Evolutionary conservation across 2,113 vertebrate species (phyloP).

Genomic region (Spheniscus mendiculus): DNA sequence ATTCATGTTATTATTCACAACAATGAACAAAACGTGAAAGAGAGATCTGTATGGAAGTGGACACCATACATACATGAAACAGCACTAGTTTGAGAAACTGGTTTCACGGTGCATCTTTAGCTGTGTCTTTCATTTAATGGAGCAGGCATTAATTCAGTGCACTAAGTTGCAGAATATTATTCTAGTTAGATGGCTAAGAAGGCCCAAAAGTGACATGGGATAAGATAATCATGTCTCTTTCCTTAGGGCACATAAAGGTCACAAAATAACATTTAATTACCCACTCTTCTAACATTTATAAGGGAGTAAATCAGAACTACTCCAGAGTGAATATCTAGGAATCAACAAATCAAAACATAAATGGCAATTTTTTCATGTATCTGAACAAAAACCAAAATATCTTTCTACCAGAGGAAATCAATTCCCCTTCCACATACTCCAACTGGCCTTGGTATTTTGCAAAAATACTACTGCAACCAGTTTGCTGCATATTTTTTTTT

Average conservation of each 20-base stretch:
- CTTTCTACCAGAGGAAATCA: constrained; percentile 15
- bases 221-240: constrained; percentile 28
- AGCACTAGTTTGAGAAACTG: neutral
- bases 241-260: constrained; percentile 64
- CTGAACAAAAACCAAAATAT: neutral
- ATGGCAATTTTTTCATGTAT: constrained; percentile 36
- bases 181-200: neutral
- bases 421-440: constrained; percentile 26
- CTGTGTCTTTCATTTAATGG: neutral
- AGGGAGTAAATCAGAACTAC: constrained; percentile 11
- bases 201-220: neutral
- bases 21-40: neutral
- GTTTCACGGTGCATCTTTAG: neutral
- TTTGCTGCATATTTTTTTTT: neutral
- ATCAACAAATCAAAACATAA: constrained; percentile 26
- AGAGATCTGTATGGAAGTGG: neutral
- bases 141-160: neutral
- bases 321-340: constrained; percentile 33
- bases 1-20: neutral
- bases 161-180: neutral
- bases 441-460: constrained; percentile 39
- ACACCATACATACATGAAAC: neutral
- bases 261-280: constrained; percentile 63
- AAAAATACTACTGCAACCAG: neutral
- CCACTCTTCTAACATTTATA: constrained; percentile 32